phyloP scores from a whole-genome alignment of 1,140 invertebrate genomes.

The Heliothis virescens region DNA sequence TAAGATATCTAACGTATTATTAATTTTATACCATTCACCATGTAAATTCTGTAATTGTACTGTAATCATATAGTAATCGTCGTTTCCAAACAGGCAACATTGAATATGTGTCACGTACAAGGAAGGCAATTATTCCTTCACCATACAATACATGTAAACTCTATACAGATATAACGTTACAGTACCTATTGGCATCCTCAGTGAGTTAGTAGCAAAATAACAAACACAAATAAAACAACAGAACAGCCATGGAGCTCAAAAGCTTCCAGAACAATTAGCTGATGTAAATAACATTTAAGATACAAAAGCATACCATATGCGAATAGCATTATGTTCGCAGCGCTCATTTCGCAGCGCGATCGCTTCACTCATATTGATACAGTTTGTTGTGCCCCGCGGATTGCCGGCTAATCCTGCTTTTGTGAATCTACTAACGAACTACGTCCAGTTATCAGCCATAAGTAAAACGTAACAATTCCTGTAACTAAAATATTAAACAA shows the following conservation, averaged over 20 bases:
- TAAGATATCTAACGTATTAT: too few relatives aligned
- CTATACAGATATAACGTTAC: too few relatives aligned
- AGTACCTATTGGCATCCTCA: not conserved
- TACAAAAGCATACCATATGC: slow-evolving; percentile 20
- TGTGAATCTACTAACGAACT: slow-evolving; percentile 24
- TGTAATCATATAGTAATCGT: too few relatives aligned
- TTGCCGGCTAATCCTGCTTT: slow-evolving; percentile 26
- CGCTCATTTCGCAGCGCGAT: slow-evolving; percentile 25
- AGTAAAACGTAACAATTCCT: slow-evolving; percentile 17
- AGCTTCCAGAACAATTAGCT: slow-evolving; percentile 8
- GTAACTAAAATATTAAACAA: not conserved
- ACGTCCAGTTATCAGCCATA: not conserved
- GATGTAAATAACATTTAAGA: slow-evolving; percentile 16
- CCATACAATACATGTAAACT: too few relatives aligned
- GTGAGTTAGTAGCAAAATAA: not conserved
- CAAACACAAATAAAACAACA: slow-evolving; percentile 4
- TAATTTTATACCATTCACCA: too few relatives aligned
- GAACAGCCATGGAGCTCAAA: slow-evolving; percentile 7
- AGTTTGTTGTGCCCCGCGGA: slow-evolving; percentile 30
- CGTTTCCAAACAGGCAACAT: too few relatives aligned
- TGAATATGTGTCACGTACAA: too few relatives aligned
- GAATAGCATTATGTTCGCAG: not conserved
- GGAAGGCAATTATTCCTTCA: too few relatives aligned
- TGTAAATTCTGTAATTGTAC: too few relatives aligned
- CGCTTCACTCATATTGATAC: slow-evolving; percentile 6